phyloP scores from a whole-genome alignment of 2,797 vertebrate genomes.

The Bufotes viridis region DNA sequence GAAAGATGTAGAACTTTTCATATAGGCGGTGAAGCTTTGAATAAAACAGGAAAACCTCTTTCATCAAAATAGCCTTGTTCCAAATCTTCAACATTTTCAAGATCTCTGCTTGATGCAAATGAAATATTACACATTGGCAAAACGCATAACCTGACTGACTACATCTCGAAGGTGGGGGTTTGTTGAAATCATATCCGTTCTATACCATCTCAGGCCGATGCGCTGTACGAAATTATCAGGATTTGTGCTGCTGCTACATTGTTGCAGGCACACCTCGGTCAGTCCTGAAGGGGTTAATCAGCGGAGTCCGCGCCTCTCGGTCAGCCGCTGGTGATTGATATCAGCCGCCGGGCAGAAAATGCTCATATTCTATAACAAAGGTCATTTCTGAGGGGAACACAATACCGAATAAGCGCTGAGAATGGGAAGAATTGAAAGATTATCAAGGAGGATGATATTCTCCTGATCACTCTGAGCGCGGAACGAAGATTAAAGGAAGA shows the following conservation, averaged over 20 bases:
- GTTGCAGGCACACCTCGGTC: background rate
- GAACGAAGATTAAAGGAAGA: constrained; percentile 41
- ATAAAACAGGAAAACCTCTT: no score
- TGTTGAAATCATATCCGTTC: background rate
- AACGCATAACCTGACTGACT: no score
- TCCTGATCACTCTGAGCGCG: constrained; percentile 15
- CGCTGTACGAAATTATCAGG: no score
- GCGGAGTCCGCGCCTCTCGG: no score
- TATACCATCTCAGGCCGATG: background rate
- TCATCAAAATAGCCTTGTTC: background rate
- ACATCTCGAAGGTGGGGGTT: no score
- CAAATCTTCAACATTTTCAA: background rate
- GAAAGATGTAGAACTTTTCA: no score
- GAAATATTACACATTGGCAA: no score
- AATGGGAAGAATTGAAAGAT: constrained; percentile 2
- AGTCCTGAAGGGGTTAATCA: background rate
- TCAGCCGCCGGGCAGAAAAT: background rate
- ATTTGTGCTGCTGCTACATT: background rate
- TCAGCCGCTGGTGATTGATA: background rate
- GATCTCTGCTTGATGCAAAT: background rate
- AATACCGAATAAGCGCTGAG: background rate
- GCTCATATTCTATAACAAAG: background rate
- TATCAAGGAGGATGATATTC: constrained; percentile 38
- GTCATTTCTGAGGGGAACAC: background rate
- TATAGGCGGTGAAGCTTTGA: no score